A percentile compares a stretch with the other conserved stretches of the same genome.
phyloP scores from a whole-genome alignment of 64 coral and sea anemone genomes.

The Stichodactyla mertensii region DNA sequence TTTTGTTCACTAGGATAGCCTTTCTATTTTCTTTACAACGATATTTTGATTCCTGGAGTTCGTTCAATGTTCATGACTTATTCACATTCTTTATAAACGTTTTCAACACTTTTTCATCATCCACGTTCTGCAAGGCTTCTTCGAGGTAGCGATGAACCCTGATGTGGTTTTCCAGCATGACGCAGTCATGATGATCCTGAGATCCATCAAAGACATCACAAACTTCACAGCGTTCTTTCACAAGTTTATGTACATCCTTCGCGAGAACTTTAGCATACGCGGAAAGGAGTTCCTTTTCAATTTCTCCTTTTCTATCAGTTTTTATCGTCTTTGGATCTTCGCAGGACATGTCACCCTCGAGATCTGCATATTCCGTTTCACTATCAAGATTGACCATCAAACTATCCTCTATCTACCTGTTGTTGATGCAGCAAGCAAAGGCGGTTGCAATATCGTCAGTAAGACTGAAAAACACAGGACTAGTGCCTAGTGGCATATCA shows the following conservation, averaged over 20 bases:
- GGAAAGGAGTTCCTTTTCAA: neutral
- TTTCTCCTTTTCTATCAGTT: neutral
- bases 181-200: neutral
- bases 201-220: neutral
- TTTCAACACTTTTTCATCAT: neutral
- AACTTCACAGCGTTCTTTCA: neutral
- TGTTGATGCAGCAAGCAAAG: neutral
- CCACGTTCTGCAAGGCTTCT: conserved; percentile 6
- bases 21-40: neutral
- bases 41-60: neutral
- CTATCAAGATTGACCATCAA: neutral
- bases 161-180: conserved; percentile 20
- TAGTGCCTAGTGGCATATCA: neutral
- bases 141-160: conserved; percentile 9
- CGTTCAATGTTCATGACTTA: neutral
- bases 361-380: neutral
- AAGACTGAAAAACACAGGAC: neutral
- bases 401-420: conserved; percentile 9
- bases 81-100: neutral
- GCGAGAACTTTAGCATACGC: neutral
- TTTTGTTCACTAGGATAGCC: neutral
- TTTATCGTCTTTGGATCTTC: neutral
- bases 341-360: neutral
- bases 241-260: neutral
- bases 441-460: neutral